Base-by-base conservation (phyloP, 1,140 invertebrate genomes). In the Drosophila kohkoa region DNA sequence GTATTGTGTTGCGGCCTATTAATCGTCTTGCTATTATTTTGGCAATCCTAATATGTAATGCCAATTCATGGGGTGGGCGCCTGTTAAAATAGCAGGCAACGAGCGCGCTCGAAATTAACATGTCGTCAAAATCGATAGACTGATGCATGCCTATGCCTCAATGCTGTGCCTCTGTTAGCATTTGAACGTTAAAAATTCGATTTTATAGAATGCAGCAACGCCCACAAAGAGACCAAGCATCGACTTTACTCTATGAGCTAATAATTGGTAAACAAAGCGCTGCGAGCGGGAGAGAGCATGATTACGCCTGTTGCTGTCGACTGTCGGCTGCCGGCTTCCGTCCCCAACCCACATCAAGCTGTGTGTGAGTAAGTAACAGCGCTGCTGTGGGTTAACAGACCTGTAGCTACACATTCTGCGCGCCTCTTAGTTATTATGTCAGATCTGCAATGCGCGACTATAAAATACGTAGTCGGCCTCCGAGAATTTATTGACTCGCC, bases 121-220 rank as follows among this genome's bases (percentile, higher is more conserved):
- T 82, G 72, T 74, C 60, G 60, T 68, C 32, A 90, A 87, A 87
- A 87, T 81, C 81, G 45, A 81, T 82, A 54, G 41, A 58, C 63
- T 35, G 35, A 3, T 38, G 49, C 58, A 51, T 49, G 75, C 63
- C 63, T 79, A 60, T 63, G 38, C 30, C 45, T n/a, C 13, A 54
- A 45, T 89, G 57, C 89, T 91, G 89, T 35, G 68, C 16, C 75
- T 88, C 89, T 89, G 77, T 86, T 91, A 82, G 58, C 81, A 76
- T 89, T 91, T 91, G 76, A 85, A 91, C 89, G 89, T 91, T 91
- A 91, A 91, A 91, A 91, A 91, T 91, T 91, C 88, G 88, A 88
- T 91, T 90, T 91, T 91, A 88, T 91, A 89, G 85, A 89, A 89
- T 88, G 87, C 80, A 88, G 83, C 83, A 89, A 88, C 77, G 83